phyloP scores from a whole-genome alignment of 2,888 invertebrate genomes.

The Calliopum simillimum region DNA sequence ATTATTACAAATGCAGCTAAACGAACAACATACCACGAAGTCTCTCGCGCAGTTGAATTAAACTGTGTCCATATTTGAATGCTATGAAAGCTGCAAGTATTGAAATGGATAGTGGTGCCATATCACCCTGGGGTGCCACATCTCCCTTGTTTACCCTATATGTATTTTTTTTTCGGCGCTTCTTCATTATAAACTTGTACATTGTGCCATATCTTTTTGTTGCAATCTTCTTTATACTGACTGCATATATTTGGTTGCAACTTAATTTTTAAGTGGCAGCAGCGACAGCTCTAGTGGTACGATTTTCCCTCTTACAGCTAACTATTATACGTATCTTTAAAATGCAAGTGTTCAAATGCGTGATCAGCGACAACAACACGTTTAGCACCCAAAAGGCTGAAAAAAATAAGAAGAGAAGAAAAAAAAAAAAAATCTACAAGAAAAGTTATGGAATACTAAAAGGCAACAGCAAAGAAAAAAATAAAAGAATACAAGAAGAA shows the following conservation, averaged over 20 bases:
- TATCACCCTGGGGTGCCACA: no score
- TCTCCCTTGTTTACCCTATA: no score
- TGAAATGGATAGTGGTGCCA: no score
- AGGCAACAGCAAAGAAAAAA: background rate
- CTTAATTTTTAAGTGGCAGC: conserved; percentile 23
- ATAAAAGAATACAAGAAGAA: conserved; percentile 11
- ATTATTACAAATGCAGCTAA: no score
- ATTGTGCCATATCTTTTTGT: background rate
- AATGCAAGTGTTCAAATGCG: conserved; percentile 28
- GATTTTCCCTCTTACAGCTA: background rate
- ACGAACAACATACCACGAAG: no score
- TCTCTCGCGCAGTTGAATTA: no score
- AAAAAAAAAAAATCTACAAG: background rate
- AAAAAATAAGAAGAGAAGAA: background rate
- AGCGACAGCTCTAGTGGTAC: background rate
- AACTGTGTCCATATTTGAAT: no score
- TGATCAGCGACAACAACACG: conserved; percentile 30
- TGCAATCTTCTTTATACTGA: background rate
- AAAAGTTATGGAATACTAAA: background rate
- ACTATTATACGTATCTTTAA: background rate
- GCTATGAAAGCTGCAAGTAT: no score
- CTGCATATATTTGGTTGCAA: conserved; percentile 16
- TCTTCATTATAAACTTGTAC: background rate
- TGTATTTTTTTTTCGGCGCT: no score
- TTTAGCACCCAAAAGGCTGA: background rate